Evolutionary conservation across 2,888 invertebrate species (phyloP), one percentile per base, ranked within the genome.

Genomic region (Spisula subtruncata): DNA sequence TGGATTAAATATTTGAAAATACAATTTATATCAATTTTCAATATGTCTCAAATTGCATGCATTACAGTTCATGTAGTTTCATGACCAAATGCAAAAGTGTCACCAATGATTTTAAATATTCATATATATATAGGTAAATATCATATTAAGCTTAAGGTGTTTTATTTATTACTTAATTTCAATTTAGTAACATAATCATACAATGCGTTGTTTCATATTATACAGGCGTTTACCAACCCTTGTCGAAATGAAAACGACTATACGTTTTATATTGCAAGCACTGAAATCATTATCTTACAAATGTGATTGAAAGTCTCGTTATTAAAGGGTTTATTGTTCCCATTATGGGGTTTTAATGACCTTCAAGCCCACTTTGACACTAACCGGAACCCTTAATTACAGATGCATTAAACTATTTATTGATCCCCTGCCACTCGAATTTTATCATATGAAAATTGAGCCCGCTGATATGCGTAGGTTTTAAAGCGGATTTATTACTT

Each of bases 381-480:
- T 32, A 18, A 16, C 75, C 35, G 16, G 32, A 2, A 4, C 60
- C 60, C 25, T 29, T 75, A 75, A 32, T 75, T 75, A 35, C 32
- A 32, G 75, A 18, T 75, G 75, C 32, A 35, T 75, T 75, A 75
- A 75, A 75, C n/a, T 32, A 32, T 75, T 75, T 75, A 75, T 75
- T 75, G 75, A 75, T 75, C 32, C 35, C 6, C 35, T 35, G 75
- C 14, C 75, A 75, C 32, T 75, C 75, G 35, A 75, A 75, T 32
- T 32, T 75, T 75, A 75, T 75, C 75, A 75, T 32, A 16, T 5
- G 5, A 75, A 32, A 32, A 18, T 75, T 16, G 16, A 75, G 16
- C 29, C 75, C 35, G 75, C 4, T 14, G 35, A 35, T 75, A 35
- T 75, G 75, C 16, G 1, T 18, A 35, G 29, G 75, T 2, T 32